phyloP scores from a whole-genome alignment of 1,140 invertebrate genomes.

The Meloidogyne floridensis region DNA sequence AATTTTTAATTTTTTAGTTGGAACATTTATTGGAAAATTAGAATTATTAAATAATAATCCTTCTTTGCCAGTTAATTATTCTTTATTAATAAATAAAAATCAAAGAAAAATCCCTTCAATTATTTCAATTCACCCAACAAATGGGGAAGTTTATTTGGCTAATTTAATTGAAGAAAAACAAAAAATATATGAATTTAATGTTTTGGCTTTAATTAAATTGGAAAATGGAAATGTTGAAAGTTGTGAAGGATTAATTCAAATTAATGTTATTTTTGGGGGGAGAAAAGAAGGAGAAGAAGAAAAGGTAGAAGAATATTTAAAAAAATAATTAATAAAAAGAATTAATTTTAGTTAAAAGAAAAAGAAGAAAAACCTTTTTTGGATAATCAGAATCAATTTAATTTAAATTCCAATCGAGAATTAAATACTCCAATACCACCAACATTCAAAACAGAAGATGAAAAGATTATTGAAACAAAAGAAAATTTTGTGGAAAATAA shows the following conservation, averaged over 20 bases:
- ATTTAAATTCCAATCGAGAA: too few species aligned
- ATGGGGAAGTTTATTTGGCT: not conserved
- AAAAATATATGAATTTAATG: slow-evolving; percentile 1
- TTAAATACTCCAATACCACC: too few species aligned
- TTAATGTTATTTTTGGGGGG: not conserved
- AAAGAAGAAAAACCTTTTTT: not conserved
- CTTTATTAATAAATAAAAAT: slow-evolving; percentile 7
- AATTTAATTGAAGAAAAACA: not conserved
- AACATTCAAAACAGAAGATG: too few species aligned
- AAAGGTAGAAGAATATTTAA: not conserved
- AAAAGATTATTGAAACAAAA: too few species aligned
- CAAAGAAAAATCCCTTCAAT: not conserved
- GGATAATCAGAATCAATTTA: not conserved
- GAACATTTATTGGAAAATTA: slow-evolving; percentile 1
- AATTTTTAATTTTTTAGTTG: not conserved
- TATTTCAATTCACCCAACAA: not conserved
- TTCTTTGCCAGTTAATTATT: not conserved
- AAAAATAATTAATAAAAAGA: too few species aligned
- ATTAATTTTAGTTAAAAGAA: not conserved
- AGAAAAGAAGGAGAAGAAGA: not conserved
- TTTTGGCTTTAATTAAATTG: slow-evolving; percentile 4
- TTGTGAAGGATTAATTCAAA: slow-evolving; percentile 5
- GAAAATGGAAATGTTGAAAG: slow-evolving; percentile 7
- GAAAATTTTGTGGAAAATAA: too few species aligned
- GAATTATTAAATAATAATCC: slow-evolving; percentile 1